Evolutionary conservation across 2,888 invertebrate genomes (phyloP), one percentile per base, ranked within the genome.

Genomic region (Sepioteuthis lessoniana): DNA sequence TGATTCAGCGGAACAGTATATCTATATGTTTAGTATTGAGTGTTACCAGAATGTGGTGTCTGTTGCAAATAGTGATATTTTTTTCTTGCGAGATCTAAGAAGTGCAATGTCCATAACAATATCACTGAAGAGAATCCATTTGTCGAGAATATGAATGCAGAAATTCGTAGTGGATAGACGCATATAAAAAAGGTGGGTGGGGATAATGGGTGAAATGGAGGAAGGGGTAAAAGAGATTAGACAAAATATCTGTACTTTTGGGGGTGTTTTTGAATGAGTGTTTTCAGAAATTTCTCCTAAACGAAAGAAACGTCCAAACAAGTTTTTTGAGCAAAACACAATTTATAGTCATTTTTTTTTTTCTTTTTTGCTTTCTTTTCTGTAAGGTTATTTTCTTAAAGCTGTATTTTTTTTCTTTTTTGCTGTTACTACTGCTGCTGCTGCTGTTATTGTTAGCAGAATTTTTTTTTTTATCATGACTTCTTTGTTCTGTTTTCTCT

Each of bases 21-120:
- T 55, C 25, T 55, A 25, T 55, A 25, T 55, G 55, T 55, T 55
- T 55, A 55, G 55, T 55, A 55, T 25, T 4, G 21, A 55, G 55
- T 7, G n/a, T 76, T 76, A 76, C 35, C 60, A n/a, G 76, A n/a
- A 19, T n/a, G 13, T n/a, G n/a, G 76, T n/a, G 16, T 76, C n/a
- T 16, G 76, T 76, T 76, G 76, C 76, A 76, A 76, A 35, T 76
- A 35, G 13, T 76, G n/a, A 25, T 76, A 13, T 76, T 76, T n/a
- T n/a, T 35, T 76, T 76, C 76, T 76, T 16, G n/a, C 35, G 76
- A 76, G 76, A 76, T 76, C 76, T 76, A 35, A 76, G n/a, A 76
- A 76, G 76, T 76, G 76, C 76, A n/a, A n/a, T n/a, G 76, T 76
- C 76, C 76, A 76, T 76, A 76, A 76, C 76, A 76, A 76, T 76